Evolutionary conservation across 2,797 vertebrate genomes (phyloP).

Genomic region (Microchirus variegatus): DNA sequence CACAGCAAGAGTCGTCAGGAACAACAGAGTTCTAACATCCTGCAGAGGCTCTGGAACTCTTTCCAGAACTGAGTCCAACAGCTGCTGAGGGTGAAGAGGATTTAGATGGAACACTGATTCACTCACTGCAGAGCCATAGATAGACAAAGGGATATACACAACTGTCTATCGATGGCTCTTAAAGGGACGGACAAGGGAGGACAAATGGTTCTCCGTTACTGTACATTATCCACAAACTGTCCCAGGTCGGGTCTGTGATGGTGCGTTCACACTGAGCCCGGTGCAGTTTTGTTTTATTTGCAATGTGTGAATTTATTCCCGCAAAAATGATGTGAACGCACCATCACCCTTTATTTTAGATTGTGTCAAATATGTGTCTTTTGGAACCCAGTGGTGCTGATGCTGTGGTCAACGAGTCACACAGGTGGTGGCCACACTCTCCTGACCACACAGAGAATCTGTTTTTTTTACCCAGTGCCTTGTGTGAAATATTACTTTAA

Average conservation of each 20-base stretch:
- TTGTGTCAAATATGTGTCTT: conserved; percentile 7
- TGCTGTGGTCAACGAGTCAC: too few relatives aligned
- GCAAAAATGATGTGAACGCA: too few relatives aligned
- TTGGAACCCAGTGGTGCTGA: not conserved
- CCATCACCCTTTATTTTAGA: conserved; percentile 1
- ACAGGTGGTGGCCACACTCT: not conserved
- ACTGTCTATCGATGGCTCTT: conserved; percentile 45
- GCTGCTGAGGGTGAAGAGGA: conserved; percentile 33
- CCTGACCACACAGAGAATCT: not conserved
- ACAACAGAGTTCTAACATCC: conserved; percentile 66
- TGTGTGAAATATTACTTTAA: conserved; percentile 21
- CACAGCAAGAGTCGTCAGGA: conserved; percentile 55
- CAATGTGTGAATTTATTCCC: too few relatives aligned
- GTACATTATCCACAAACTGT: not conserved
- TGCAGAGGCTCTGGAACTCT: conserved; percentile 19
- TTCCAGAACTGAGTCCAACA: conserved; percentile 16
- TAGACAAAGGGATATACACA: conserved; percentile 28
- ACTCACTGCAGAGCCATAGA: conserved; percentile 25
- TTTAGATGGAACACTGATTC: conserved; percentile 37
- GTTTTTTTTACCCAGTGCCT: conserved; percentile 8
- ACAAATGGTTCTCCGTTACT: conserved; percentile 3
- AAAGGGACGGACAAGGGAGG: conserved; percentile 11
- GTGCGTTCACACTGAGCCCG: too few relatives aligned
- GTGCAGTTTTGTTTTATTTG: too few relatives aligned
- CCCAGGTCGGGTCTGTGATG: too few relatives aligned